A percentile compares a stretch with the other conserved stretches of the same genome.
These are phyloP conservation scores for Epinephelus cyanopodus DNA, from an alignment of 2,113 vertebrate genomes.

Conservation along the genomic window DNA sequence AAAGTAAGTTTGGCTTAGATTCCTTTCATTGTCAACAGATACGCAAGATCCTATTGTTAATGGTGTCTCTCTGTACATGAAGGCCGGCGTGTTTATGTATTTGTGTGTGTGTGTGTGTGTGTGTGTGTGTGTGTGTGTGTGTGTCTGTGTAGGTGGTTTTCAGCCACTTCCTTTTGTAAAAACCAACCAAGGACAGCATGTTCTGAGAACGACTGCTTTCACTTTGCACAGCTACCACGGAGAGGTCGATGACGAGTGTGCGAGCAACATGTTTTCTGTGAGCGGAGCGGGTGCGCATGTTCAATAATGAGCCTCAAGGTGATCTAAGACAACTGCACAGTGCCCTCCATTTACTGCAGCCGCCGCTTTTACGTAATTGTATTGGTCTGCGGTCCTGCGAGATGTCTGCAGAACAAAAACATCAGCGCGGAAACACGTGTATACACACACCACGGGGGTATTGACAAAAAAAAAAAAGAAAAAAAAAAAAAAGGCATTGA, in stretches of 20 bases:
- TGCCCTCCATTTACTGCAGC: slow-evolving; percentile 16
- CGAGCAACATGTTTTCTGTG: slow-evolving; percentile 43
- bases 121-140: slow-evolving; percentile 2
- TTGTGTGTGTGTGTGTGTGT: no score
- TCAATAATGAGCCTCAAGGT: slow-evolving; percentile 32
- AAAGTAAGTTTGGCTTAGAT: slow-evolving; percentile 35
- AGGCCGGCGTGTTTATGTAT: slow-evolving; percentile 3
- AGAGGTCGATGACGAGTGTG: slow-evolving; percentile 49
- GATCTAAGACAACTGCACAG: slow-evolving; percentile 18
- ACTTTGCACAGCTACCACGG: slow-evolving; percentile 64
- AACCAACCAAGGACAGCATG: slow-evolving; percentile 78
- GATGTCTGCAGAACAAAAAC: slow-evolving; percentile 6
- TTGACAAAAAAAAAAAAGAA: background rate
- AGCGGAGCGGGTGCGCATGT: slow-evolving; percentile 9
- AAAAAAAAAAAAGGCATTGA: slow-evolving; percentile 9
- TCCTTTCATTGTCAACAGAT: slow-evolving; percentile 41
- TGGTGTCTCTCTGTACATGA: slow-evolving; percentile 40
- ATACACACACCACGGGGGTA: background rate
- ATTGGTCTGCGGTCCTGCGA: background rate
- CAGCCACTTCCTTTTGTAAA: slow-evolving; percentile 77
- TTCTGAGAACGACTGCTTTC: slow-evolving; percentile 77
- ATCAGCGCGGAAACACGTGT: slow-evolving; percentile 3
- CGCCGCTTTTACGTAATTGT: slow-evolving; percentile 5
- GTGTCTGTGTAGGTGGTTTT: slow-evolving; percentile 66
- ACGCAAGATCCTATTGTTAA: slow-evolving; percentile 35